These are phyloP conservation scores for Anarhynchus alexandrinus DNA, from an alignment of 2,113 vertebrate genomes.

Conservation along the genomic window DNA sequence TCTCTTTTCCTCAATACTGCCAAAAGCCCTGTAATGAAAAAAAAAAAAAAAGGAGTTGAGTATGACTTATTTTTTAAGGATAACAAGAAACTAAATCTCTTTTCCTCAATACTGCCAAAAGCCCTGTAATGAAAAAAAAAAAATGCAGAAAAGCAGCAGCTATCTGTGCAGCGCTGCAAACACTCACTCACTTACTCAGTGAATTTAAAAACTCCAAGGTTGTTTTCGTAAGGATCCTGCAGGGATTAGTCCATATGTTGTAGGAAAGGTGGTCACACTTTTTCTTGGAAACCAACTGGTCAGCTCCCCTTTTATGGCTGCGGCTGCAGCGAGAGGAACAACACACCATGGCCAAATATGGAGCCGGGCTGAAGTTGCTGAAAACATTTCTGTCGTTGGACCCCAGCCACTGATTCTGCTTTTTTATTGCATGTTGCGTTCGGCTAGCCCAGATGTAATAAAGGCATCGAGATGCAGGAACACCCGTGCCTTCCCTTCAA, in stretches of 20 bases:
- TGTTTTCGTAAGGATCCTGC: neutral
- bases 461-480: constrained; percentile 39
- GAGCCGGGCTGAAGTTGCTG: constrained; percentile 18
- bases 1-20: neutral
- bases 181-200: neutral
- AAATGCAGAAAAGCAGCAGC: neutral
- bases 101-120: neutral
- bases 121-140: neutral
- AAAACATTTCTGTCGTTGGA: constrained; percentile 10
- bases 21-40: neutral
- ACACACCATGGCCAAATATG: constrained; percentile 53
- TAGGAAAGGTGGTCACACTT: constrained; percentile 12
- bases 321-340: neutral
- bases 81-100: neutral
- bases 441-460: constrained; percentile 46
- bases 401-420: neutral
- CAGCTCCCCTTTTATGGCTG: constrained; percentile 55
- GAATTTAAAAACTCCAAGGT: neutral
- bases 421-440: constrained; percentile 15
- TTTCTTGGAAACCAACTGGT: constrained; percentile 44
- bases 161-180: neutral
- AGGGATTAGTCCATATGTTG: neutral
- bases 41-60: neutral
- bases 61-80: neutral
- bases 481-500: constrained; percentile 49